Evolutionary conservation across 2,797 vertebrate species (phyloP), one percentile per base, ranked within the genome.

Genomic region (Mus minutoides): DNA sequence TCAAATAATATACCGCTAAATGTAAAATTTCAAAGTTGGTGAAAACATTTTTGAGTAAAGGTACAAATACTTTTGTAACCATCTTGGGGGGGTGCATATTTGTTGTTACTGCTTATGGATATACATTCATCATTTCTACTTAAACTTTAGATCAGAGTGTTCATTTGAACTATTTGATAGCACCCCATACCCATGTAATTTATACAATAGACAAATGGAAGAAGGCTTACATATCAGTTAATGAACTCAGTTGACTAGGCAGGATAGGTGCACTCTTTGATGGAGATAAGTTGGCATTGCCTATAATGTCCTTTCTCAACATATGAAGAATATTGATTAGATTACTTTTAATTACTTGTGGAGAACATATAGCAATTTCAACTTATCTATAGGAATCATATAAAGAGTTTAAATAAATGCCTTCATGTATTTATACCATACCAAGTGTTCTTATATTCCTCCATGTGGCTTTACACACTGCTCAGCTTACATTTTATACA

Each of bases 271-370:
- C 2, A 92, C 26, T 91, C 92, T 13, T 34, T 37, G 58, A 90
- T 90, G 37, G 60, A 94, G 43, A 80, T 71, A 96, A 86, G 87
- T 40, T 89, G 9, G 24, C 31, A 84, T 58, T 17, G 16, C 94
- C 26, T 94, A 83, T 82, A 85, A 46, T 80, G 24, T 37, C 91
- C 16, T 62, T 88, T 92, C 69, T 92, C 76, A 82, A 78, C 76
- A 19, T 37, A 37, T 80, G 26, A 87, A 87, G 34, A 94, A 80
- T 83, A 89, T 76, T 37, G 85, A 79, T 40, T 37, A 21, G 16
- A 64, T 92, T 71, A 49, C 6, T 91, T 40, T 94, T 90, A 93
- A 85, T 84, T 34, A 90, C 54, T 83, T 13, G 12, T 64, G 6
- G 34, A 67, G 37, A 94, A 76, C 64, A 73, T 60, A 69, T n/a